These are phyloP conservation scores for Hydropotes inermis DNA, from an alignment of 2,113 vertebrate species.

Conservation along the genomic window DNA sequence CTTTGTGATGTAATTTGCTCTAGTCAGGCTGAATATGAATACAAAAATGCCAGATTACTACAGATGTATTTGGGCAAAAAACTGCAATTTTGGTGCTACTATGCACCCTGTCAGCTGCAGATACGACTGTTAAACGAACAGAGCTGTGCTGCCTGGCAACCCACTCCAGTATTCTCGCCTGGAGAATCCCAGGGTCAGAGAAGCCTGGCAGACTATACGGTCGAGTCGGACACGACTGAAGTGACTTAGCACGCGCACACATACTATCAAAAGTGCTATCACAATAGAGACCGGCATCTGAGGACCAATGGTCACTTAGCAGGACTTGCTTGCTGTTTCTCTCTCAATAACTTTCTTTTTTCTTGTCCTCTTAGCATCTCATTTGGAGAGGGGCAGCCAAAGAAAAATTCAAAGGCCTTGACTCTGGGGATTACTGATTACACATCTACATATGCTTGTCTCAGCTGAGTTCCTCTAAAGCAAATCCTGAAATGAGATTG, in stretches of 20 bases:
- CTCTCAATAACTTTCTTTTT: not conserved
- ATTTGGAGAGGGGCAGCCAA: not conserved
- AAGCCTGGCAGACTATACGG: not conserved
- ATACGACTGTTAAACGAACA: not conserved
- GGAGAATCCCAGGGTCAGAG: not conserved
- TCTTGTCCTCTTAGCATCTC: not conserved
- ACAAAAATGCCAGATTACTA: constrained; percentile 16
- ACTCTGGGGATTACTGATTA: not conserved
- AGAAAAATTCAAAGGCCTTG: not conserved
- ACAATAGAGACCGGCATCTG: not conserved
- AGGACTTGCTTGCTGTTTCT: not conserved
- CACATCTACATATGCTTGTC: not conserved
- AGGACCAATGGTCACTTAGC: not conserved
- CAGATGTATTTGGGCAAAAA: not conserved
- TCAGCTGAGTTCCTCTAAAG: not conserved
- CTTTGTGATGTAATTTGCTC: not conserved
- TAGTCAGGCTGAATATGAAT: not conserved
- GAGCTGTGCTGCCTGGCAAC: not conserved
- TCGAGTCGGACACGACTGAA: not conserved
- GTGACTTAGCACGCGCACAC: not conserved
- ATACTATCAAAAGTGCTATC: not conserved
- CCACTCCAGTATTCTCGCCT: not conserved
- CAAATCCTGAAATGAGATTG: not conserved
- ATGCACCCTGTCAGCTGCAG: not conserved
- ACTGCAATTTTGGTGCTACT: not conserved